Evolutionary conservation across 2,797 vertebrate genomes (phyloP), one percentile per base, ranked within the genome.

Genomic region (Anguilla megastoma): DNA sequence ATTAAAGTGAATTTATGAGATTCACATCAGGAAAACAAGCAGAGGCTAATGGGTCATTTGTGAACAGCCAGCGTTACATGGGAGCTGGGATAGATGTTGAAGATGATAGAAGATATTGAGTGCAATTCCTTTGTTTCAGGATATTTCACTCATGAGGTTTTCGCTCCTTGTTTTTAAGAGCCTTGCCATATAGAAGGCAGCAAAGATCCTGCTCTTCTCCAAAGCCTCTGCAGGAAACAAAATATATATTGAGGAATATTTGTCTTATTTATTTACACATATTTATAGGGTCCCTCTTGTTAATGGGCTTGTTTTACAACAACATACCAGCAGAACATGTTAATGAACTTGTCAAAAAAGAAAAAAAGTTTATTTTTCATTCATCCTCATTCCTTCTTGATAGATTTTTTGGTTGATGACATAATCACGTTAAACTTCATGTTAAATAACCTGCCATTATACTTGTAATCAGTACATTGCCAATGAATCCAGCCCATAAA

Each of bases 381-480:
- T 30, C 66, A 69, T 69, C 66, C 27, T 10, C 60, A n/a, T 89
- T 87, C 74, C 90, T 91, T 86, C 54, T 87, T 91, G 88, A 87
- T 80, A 90, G 71, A 87, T 45, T 16, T 95, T 94, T 95, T 96
- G 95, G 94, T 96, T 96, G 96, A 96, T 94, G 95, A 60, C 94
- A 92, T 97, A 97, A 97, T 98, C 96, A 96, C 95, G 94, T 41
- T 41, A 41, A 41, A 3, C 36, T 41, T 3, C 36, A 41, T 41
- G 2, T 96, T 96, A 97, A 96, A 97, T 95, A 94, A 85, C 88
- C 94, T 93, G 93, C 94, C 96, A 96, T 97, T 94, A 95, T 96
- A 96, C 96, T 97, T 96, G 95, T 96, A 97, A 96, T 96, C 95
- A 95, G 97, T 98, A 97, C 97, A 97, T 97, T 97, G 96, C 95